These are phyloP conservation scores for Drosophila saltans DNA, from an alignment of 1,140 invertebrate genomes.

Conservation along the genomic window DNA sequence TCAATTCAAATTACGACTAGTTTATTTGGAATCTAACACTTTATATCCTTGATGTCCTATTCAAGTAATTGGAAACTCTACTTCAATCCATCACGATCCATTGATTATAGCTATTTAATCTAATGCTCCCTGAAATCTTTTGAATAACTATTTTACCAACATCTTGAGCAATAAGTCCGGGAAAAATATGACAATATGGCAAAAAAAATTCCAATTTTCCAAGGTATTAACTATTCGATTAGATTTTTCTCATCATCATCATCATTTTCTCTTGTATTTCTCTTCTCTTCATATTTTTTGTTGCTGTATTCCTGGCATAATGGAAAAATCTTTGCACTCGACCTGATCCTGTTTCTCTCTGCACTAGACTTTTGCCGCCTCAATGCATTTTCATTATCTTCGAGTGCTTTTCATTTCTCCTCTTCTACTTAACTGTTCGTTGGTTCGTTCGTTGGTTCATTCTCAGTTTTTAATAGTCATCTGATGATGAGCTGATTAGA, in stretches of 20 bases:
- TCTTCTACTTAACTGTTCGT: slow-evolving; percentile 18
- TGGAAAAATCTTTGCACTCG: slow-evolving; percentile 71
- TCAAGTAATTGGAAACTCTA: too few relatives aligned
- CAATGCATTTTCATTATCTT: slow-evolving; percentile 79
- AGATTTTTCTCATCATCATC: background rate
- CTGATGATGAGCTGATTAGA: slow-evolving; percentile 70
- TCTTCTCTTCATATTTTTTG: slow-evolving; percentile 2
- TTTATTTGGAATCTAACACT: too few relatives aligned
- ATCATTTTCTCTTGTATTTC: background rate
- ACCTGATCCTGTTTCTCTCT: slow-evolving; percentile 59
- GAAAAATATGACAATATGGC: too few relatives aligned
- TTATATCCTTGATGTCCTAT: too few relatives aligned
- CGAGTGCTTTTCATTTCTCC: slow-evolving; percentile 56
- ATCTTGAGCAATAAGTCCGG: too few relatives aligned
- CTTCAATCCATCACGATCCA: too few relatives aligned
- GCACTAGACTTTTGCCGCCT: slow-evolving; percentile 60
- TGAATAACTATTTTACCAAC: too few relatives aligned
- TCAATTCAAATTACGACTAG: too few relatives aligned
- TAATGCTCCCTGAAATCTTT: too few relatives aligned
- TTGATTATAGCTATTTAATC: too few relatives aligned
- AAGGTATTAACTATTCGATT: background rate
- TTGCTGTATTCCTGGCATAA: slow-evolving; percentile 51
- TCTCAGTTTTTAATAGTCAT: slow-evolving; percentile 23
- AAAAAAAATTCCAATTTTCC: background rate
- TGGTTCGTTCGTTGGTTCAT: slow-evolving; percentile 11